Percentiles rank a stretch among this genome's conserved stretches.
Conservation (phyloP, 2,888 invertebrate genomes). For the Branchinecta sandiegonensis region DNA sequence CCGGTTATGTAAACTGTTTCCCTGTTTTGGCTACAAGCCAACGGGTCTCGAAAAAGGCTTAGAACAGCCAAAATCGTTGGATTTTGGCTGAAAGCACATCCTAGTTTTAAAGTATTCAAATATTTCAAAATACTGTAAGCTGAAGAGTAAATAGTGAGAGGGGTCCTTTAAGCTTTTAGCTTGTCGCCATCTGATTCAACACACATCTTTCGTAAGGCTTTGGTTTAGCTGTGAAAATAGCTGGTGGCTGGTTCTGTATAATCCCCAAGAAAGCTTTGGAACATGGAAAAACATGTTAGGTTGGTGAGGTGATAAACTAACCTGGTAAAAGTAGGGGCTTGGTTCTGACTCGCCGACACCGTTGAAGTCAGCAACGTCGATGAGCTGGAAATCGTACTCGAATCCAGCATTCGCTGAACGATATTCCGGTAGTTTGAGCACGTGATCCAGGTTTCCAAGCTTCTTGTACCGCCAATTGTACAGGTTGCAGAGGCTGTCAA, state of each 20-base stretch:
- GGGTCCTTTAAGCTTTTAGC: too few relatives aligned
- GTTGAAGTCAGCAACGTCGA: slow-evolving; percentile 93
- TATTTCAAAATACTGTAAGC: too few relatives aligned
- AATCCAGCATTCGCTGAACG: slow-evolving; percentile 83
- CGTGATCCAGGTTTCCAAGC: slow-evolving; percentile 84
- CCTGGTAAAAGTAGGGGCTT: slow-evolving; percentile 96
- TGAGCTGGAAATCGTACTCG: slow-evolving; percentile 76
- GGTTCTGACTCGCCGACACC: slow-evolving; percentile 94
- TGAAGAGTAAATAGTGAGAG: too few relatives aligned
- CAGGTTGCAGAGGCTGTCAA: slow-evolving; percentile 62
- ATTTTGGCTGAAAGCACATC: too few relatives aligned
- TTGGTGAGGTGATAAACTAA: slow-evolving; percentile 32
- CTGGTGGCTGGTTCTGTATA: background rate
- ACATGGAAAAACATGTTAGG: background rate
- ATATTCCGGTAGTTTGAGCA: slow-evolving; percentile 68
- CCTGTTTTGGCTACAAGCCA: too few relatives aligned
- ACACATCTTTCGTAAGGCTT: too few relatives aligned
- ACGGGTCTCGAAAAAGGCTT: too few relatives aligned
- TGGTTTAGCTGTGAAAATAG: background rate
- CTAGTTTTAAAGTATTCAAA: too few relatives aligned
- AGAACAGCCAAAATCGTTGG: too few relatives aligned
- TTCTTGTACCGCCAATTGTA: slow-evolving; percentile 95
- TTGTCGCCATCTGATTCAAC: too few relatives aligned
- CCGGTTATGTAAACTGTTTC: too few relatives aligned
- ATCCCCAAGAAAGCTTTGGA: background rate